Base-by-base conservation (phyloP, 1,140 invertebrate genomes). In the Lucilia sericata region DNA sequence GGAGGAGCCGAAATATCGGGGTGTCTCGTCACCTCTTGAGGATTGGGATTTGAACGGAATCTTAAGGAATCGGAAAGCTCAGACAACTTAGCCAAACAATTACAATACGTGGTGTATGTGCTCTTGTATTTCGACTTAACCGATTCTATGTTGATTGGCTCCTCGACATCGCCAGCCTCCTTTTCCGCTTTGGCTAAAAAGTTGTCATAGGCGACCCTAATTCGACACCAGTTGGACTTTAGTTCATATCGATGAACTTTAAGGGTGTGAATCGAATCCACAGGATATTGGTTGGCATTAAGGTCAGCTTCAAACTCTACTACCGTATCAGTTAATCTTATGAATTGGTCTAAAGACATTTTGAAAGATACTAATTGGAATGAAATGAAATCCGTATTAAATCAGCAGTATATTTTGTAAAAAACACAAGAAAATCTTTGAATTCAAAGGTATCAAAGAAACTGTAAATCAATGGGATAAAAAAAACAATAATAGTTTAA, bases 271-370 rank as follows among this genome's bases (percentile, higher is more conserved):
- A 8, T 17, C 0, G 34, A n/a, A 9, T 2, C 17, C 13, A 36
- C 13, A 5, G 74, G 34, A 42, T 42, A 42, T 25, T 74, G 25
- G 74, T 74, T 74, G 21, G 4, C 25, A 21, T 74, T 74, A 30
- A 74, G 34, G 34, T 42, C 42, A 42, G 42, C 42, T 5, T 42
- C 42, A 5, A 42, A 42, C 10, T 42, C 42, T 13, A 76, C 74
- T 1, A 76, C 13, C 2, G 0, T 76, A 76, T 76, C 74, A 14
- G 74, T 34, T 30, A 76, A 42, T 0, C 74, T 30, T 4, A 76
- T 76, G 36, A 42, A 76, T 76, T 21, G 2, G 3, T 76, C 74
- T 19, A 76, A 19, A n/a, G 74, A 76, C 34, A 76, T 76, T 60
- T 60, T 60, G 2, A 60, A 17, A 10, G 8, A 30, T 3, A 5